Conservation (phyloP, 2,113 vertebrate genomes). For the Brachypteracias leptosomus region DNA sequence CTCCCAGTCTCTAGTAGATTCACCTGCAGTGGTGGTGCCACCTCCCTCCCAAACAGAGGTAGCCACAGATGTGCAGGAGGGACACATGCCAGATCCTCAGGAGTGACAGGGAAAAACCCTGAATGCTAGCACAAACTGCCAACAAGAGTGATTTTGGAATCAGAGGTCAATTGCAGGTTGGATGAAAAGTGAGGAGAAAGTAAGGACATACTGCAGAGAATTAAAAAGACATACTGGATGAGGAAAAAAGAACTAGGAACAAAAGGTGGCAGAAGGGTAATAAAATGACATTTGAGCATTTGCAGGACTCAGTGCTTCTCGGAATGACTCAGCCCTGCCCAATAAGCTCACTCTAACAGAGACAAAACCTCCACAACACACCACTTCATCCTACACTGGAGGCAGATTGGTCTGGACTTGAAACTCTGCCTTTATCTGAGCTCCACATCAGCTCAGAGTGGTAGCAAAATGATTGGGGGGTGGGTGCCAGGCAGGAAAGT, state of each 20-base stretch:
- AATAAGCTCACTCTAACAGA: not conserved
- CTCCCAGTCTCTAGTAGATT: not conserved
- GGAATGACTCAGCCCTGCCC: not conserved
- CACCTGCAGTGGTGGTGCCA: not conserved
- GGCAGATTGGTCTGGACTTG: not conserved
- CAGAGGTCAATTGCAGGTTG: not conserved
- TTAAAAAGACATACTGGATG: not conserved
- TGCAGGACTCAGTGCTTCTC: not conserved
- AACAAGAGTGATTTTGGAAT: not conserved
- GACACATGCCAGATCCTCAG: not conserved
- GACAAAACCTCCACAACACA: not conserved
- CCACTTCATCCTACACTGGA: not conserved
- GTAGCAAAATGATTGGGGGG: not conserved
- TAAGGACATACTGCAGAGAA: not conserved
- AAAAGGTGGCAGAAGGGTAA: not conserved
- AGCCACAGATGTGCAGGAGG: not conserved
- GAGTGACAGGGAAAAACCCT: not conserved
- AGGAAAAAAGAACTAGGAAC: not conserved
- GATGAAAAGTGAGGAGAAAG: not conserved
- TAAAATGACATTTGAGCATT: not conserved
- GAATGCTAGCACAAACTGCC: not conserved
- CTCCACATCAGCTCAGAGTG: not conserved
- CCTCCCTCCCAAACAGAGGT: not conserved
- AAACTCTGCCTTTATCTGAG: not conserved
- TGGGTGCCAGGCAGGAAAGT: not conserved